These are phyloP conservation scores for Aradophagus sp. DNA, from an alignment of 1,140 invertebrate species.

Conservation along the genomic window DNA sequence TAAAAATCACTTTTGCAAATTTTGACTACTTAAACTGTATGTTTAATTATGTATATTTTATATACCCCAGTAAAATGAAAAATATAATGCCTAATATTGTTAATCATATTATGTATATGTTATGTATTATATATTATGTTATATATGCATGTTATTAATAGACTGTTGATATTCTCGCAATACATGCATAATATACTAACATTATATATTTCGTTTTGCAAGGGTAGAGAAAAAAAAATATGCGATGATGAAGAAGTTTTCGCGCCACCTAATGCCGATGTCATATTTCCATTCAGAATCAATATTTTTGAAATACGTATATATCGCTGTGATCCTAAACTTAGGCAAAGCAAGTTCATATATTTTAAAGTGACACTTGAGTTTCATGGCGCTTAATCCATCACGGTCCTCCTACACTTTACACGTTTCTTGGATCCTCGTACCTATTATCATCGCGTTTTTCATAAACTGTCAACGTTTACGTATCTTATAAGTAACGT, in stretches of 20 bases:
- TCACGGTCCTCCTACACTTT: conserved; percentile 63
- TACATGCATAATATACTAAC: too few relatives aligned
- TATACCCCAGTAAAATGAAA: too few relatives aligned
- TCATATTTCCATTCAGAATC: conserved; percentile 35
- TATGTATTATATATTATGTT: too few relatives aligned
- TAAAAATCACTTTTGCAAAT: too few relatives aligned
- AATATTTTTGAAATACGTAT: conserved; percentile 49
- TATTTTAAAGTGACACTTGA: conserved; percentile 53
- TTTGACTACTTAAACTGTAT: too few relatives aligned
- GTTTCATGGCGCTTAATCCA: conserved; percentile 64
- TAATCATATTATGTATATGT: too few relatives aligned
- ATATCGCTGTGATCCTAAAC: conserved; percentile 47
- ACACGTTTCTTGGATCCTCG: conserved; percentile 53
- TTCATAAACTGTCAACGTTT: conserved; percentile 64
- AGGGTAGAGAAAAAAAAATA: conserved; percentile 7
- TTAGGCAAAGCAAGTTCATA: conserved; percentile 37
- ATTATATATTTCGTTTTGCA: not conserved
- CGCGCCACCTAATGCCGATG: conserved; percentile 16
- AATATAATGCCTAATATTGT: too few relatives aligned
- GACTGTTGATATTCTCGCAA: too few relatives aligned
- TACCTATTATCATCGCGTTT: conserved; percentile 54
- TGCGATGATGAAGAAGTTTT: conserved; percentile 8
- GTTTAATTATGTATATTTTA: too few relatives aligned
- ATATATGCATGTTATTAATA: too few relatives aligned
- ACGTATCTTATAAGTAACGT: conserved; percentile 64